Evolutionary conservation across 2,113 vertebrate species (phyloP).

Genomic region (Indicator maculatus): DNA sequence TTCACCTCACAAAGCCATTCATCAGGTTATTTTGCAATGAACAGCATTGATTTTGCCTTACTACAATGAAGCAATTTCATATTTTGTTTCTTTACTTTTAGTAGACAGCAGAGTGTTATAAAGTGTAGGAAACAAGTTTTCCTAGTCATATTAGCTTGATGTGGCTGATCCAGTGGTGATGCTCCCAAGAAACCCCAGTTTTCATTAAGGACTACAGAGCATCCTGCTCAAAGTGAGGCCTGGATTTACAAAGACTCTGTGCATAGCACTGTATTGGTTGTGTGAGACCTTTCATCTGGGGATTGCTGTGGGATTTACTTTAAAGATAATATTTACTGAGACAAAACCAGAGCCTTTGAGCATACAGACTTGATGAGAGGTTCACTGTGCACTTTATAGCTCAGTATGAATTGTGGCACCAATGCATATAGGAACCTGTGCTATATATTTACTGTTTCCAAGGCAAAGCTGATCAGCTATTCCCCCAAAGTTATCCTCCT

Average conservation of each 20-base stretch:
- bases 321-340: constrained; percentile 1
- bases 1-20: neutral
- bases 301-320: neutral
- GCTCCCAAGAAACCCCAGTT: neutral
- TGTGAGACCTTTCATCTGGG: neutral
- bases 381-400: neutral
- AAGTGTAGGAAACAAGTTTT: neutral
- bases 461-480: neutral
- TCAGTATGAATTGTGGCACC: neutral
- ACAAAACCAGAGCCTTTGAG: neutral
- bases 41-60: neutral
- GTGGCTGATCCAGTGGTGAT: neutral
- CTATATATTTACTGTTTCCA: neutral
- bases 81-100: neutral
- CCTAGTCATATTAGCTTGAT: neutral
- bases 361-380: neutral
- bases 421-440: neutral
- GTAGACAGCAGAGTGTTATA: neutral
- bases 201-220: neutral
- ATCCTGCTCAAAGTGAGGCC: neutral
- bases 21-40: neutral
- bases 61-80: neutral
- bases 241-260: neutral
- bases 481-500: neutral
- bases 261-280: neutral